A percentile compares a stretch with the other conserved stretches of the same genome.
These are phyloP conservation scores for Rutpela maculata DNA, from an alignment of 2,888 invertebrate genomes.

Conservation along the genomic window DNA sequence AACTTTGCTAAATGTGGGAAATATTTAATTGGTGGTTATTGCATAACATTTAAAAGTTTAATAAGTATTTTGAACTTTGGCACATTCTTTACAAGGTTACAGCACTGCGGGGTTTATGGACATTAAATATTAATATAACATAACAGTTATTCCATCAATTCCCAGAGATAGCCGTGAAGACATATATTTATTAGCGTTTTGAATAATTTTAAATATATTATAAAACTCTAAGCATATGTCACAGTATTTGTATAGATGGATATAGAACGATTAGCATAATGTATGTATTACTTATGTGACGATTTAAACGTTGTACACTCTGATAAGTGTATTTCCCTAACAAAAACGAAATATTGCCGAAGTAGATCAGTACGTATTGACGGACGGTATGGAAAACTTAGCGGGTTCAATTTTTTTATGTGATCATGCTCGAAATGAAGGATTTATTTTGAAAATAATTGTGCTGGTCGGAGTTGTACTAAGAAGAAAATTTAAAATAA, in stretches of 20 bases:
- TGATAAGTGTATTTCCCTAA: too few species aligned
- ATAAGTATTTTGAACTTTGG: constrained; percentile 22
- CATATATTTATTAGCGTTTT: constrained; percentile 27
- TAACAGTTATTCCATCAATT: constrained; percentile 33
- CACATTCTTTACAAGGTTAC: constrained; percentile 39
- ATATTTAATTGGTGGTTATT: background rate
- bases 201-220: constrained; percentile 41
- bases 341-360: too few species aligned
- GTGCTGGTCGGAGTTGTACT: too few species aligned
- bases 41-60: background rate
- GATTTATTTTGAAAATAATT: too few species aligned
- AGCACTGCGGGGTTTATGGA: constrained; percentile 8
- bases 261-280: constrained; percentile 2
- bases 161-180: constrained; percentile 23
- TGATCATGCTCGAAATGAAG: too few species aligned
- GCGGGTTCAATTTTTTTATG: too few species aligned
- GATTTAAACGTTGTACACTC: background rate
- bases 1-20: background rate
- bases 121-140: constrained; percentile 31
- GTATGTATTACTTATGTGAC: background rate
- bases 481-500: too few species aligned
- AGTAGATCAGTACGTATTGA: too few species aligned
- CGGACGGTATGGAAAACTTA: too few species aligned
- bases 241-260: constrained; percentile 2
- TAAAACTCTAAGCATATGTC: constrained; percentile 18